phyloP scores from a whole-genome alignment of 2,797 vertebrate species.

The Austrolebias charrua region DNA sequence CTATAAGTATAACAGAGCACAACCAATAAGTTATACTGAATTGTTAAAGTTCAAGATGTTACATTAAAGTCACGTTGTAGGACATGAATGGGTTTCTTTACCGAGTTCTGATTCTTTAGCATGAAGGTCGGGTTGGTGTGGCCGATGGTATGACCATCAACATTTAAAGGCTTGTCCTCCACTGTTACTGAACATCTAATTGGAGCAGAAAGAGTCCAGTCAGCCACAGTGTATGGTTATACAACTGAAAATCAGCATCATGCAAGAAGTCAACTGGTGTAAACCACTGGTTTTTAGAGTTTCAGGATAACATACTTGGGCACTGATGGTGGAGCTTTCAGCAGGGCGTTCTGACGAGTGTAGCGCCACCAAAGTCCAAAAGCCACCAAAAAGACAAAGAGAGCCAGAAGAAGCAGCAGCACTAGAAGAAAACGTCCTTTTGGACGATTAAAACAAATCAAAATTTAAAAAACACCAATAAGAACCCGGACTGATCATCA shows the following conservation, averaged over 20 bases:
- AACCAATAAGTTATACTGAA: neutral
- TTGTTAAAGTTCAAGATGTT: neutral
- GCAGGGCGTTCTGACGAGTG: slow-evolving; percentile 64
- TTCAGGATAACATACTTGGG: slow-evolving; percentile 50
- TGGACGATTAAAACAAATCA: neutral
- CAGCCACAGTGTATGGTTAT: slow-evolving; percentile 1
- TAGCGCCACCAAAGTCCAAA: slow-evolving; percentile 69
- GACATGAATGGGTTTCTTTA: slow-evolving; percentile 32
- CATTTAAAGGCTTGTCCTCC: slow-evolving; percentile 38
- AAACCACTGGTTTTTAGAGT: neutral
- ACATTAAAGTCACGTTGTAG: neutral
- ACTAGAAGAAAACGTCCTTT: slow-evolving; percentile 62
- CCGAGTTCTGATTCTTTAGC: slow-evolving; percentile 69
- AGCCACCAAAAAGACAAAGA: slow-evolving; percentile 57
- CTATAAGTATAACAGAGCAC: slow-evolving; percentile 36
- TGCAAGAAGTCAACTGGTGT: neutral
- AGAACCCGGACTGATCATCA: neutral
- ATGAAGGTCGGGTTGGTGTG: slow-evolving; percentile 79
- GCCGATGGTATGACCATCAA: slow-evolving; percentile 43
- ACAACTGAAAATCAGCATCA: neutral
- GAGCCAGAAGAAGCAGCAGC: slow-evolving; percentile 62
- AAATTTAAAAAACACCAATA: neutral
- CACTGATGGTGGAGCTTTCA: slow-evolving; percentile 62
- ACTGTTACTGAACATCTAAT: slow-evolving; percentile 48
- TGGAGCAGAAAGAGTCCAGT: slow-evolving; percentile 14